phyloP scores from a whole-genome alignment of 2,888 invertebrate species.

The Parnassius orleans region DNA sequence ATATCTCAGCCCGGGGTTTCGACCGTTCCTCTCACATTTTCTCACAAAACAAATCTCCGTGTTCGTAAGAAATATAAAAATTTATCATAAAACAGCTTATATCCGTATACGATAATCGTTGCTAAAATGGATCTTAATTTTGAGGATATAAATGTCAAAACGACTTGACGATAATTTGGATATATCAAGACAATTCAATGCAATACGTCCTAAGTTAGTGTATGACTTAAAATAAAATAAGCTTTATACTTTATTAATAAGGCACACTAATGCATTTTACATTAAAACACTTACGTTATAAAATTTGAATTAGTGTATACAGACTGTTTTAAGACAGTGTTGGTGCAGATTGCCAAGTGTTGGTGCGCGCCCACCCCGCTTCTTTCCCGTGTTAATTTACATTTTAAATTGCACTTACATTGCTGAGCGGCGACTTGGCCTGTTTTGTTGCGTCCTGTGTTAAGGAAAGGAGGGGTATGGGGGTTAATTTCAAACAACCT shows the following conservation, averaged over 20 bases:
- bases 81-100: slow-evolving; percentile 53
- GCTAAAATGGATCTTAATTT: slow-evolving; percentile 39
- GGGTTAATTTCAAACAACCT: slow-evolving; percentile 37
- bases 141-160: slow-evolving; percentile 34
- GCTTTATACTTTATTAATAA: background rate
- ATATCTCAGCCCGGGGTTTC: slow-evolving; percentile 36
- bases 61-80: slow-evolving; percentile 70
- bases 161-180: slow-evolving; percentile 20
- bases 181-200: background rate
- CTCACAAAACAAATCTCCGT: slow-evolving; percentile 65
- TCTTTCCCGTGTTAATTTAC: slow-evolving; percentile 82
- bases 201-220: background rate
- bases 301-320: slow-evolving; percentile 31
- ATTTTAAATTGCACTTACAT: slow-evolving; percentile 82
- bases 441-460: slow-evolving; percentile 67
- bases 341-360: slow-evolving; percentile 60
- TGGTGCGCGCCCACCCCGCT: slow-evolving; percentile 48
- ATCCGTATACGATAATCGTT: slow-evolving; percentile 29
- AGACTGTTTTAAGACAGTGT: slow-evolving; percentile 66
- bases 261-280: background rate
- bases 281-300: background rate
- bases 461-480: slow-evolving; percentile 31
- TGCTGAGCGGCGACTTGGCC: slow-evolving; percentile 71
- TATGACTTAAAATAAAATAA: background rate
- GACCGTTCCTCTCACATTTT: slow-evolving; percentile 52